Base-by-base conservation (phyloP, 2,797 vertebrate species). In the Dendrocincla fuliginosa region DNA sequence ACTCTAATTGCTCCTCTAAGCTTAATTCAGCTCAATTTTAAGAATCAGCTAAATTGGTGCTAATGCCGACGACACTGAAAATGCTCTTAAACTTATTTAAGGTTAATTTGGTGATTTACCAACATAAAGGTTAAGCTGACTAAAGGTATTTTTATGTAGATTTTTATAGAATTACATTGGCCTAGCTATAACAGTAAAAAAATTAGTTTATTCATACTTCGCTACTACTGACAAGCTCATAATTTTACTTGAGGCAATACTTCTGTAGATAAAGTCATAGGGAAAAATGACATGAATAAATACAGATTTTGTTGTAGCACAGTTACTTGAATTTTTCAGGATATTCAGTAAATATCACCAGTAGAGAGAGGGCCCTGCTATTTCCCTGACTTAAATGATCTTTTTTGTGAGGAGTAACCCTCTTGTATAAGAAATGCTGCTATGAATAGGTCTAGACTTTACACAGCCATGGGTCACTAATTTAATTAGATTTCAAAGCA, bases 401-500 rank as follows among this genome's bases (percentile, higher is more conserved):
- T 71, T 92, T 90, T 82, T 85, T 75, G 52, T 73, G 67, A 93
- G 86, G 70, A 90, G 68, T 88, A 94, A 87, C 77, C 27, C 49
- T 74, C 78, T 55, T 88, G 74, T 79, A 83, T 87, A 94, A 96
- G 85, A 93, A 93, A 91, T 65, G 77, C 53, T 94, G 65, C 84
- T 93, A 76, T 96, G 94, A 97, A 97, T 96, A 93, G 91, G 96
- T 95, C 96, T 96, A 97, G 96, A 97, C 97, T 97, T 96, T 95
- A 95, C 93, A 96, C 87, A 95, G 97, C 93, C 93, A 97, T 88
- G 97, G 95, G 93, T 97, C 96, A 96, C 91, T 97, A 97, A 97
- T 96, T 96, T 96, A 97, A 97, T 97, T 97, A 97, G 91, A 94
- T 97, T 98, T 97, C 94, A 97, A 97, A 96, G 96, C 94, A 86